A percentile compares a stretch with the other conserved stretches of the same genome.
Evolutionary conservation across 2,888 invertebrate genomes (phyloP).

Genomic region (Tetragonisca angustula): DNA sequence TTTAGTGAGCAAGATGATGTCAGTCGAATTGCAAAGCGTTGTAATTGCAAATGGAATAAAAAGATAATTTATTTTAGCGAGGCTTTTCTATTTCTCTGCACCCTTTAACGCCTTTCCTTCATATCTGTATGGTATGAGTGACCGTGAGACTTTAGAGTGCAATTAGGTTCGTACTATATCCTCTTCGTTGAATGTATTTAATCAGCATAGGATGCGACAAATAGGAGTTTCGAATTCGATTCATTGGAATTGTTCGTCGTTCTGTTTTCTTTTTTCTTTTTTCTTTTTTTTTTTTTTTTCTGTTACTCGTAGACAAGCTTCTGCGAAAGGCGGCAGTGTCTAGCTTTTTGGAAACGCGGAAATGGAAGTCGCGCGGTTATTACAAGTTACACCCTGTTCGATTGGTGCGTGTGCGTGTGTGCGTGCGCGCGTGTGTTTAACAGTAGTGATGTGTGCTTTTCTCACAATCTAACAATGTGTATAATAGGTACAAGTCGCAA

Average conservation of each 20-base stretch:
- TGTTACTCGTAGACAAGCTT: background rate
- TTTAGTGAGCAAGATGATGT: constrained; percentile 68
- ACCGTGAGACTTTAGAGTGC: constrained; percentile 3
- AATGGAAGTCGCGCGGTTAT: background rate
- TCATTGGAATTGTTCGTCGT: background rate
- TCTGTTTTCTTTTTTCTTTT: too few species aligned
- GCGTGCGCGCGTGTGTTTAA: background rate
- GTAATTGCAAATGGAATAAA: constrained; percentile 80
- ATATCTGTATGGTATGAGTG: constrained; percentile 22
- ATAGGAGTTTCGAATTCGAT: constrained; percentile 2
- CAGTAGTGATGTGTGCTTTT: constrained; percentile 13
- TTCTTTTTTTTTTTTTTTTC: background rate
- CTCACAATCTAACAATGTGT: constrained; percentile 39
- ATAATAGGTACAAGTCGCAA: constrained; percentile 59
- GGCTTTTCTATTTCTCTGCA: constrained; percentile 76
- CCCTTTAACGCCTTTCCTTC: constrained; percentile 74
- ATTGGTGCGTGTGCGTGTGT: background rate
- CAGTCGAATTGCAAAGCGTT: constrained; percentile 72
- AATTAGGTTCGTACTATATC: background rate
- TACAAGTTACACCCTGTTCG: background rate
- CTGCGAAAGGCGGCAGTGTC: background rate
- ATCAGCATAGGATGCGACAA: constrained; percentile 10
- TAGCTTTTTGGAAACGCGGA: background rate
- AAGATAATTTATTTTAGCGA: constrained; percentile 78
- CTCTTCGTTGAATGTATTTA: background rate